phyloP scores from a whole-genome alignment of 2,113 vertebrate genomes.

The Stercorarius parasiticus region DNA sequence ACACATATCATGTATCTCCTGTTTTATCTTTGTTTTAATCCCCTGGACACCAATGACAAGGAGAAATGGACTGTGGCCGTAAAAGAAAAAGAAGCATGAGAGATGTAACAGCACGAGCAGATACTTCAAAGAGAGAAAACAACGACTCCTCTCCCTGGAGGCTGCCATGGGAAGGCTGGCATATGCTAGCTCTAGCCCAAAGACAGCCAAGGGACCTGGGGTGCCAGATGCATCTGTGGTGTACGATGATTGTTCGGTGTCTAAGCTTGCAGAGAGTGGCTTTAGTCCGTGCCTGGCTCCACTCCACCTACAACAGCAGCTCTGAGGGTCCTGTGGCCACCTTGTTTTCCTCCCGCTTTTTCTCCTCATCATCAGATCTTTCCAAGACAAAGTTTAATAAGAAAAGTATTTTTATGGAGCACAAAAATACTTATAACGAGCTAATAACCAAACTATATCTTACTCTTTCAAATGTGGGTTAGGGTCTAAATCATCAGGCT shows the following conservation, averaged over 20 bases:
- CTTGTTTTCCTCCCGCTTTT: neutral
- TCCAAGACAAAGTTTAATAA: neutral
- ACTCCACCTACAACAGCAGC: neutral
- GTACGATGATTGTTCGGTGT: fast-evolving
- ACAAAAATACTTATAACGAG: neutral
- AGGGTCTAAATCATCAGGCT: neutral
- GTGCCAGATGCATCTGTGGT: neutral
- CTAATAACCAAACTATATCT: neutral
- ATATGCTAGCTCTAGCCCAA: neutral
- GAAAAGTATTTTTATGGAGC: neutral
- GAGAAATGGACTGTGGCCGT: neutral
- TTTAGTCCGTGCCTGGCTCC: neutral
- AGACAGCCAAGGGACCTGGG: neutral
- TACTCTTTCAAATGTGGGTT: neutral
- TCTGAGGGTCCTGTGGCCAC: neutral
- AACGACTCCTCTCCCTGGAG: neutral
- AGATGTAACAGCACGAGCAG: neutral
- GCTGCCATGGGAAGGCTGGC: neutral
- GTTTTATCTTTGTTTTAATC: neutral
- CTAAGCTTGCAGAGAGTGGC: neutral
- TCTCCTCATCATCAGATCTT: neutral
- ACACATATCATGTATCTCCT: neutral
- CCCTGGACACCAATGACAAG: neutral
- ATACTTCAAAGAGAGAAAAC: neutral
- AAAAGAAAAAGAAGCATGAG: neutral